Evolutionary conservation across 2,797 vertebrate genomes (phyloP).

Genomic region (Melopsittacus undulatus): DNA sequence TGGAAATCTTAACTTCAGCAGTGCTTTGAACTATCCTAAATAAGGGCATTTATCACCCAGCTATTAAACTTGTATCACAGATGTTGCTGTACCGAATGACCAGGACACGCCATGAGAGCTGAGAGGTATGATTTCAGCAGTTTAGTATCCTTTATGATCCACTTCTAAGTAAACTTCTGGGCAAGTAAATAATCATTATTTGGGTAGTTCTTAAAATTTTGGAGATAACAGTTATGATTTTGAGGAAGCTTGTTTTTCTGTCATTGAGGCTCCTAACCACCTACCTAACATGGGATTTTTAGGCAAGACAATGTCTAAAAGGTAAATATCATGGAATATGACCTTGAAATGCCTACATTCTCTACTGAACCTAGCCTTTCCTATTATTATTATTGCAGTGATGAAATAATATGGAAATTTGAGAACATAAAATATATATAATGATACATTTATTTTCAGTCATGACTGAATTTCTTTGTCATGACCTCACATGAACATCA

Average conservation of each 20-base stretch:
- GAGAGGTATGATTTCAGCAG: background rate
- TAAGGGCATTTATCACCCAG: background rate
- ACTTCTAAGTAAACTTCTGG: background rate
- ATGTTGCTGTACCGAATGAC: rapidly evolving
- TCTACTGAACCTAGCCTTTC: background rate
- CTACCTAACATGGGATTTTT: background rate
- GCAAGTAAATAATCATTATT: background rate
- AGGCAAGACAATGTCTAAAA: background rate
- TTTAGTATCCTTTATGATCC: background rate
- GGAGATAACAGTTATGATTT: background rate
- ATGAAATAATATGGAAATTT: background rate
- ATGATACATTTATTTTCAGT: background rate
- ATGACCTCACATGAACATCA: background rate
- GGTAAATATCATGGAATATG: background rate
- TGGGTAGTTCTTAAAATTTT: background rate
- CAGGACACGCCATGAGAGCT: background rate
- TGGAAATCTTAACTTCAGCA: background rate
- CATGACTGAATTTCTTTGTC: background rate
- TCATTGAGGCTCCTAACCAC: background rate
- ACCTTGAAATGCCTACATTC: background rate
- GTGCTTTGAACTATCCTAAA: background rate
- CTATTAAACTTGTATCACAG: background rate
- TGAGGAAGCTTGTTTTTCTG: background rate
- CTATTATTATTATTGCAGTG: background rate
- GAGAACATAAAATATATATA: background rate